Evolutionary conservation across 2,797 vertebrate species (phyloP), one percentile per base, ranked within the genome.

Genomic region (Hemitrygon akajei): DNA sequence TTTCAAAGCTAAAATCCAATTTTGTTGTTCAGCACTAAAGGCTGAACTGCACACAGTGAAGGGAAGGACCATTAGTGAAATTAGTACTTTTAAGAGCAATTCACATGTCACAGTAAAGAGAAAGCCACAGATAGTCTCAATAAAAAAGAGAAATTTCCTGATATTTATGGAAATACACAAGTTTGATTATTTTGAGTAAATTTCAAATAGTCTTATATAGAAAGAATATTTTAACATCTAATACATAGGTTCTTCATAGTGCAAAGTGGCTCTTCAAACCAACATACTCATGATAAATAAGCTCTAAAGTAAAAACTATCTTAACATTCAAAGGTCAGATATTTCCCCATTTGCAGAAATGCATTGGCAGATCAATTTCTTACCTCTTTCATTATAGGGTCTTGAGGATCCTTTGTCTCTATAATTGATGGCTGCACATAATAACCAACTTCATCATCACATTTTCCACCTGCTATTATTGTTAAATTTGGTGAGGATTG

Each of bases 371-470:
- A 16, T 87, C 14, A 37, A 81, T 58, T 2, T 0, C 94, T 94
- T 94, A 98, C 98, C 98, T 99, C 98, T 0, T 94, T 96, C 98
- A 99, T 98, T 95, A 99, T 98, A 94, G 97, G 95, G 0, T 98
- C 98, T 94, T 56, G 96, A 0, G 98, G 98, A 95, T 98, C 97
- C 76, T 95, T 97, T 95, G 96, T 98, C 96, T 98, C 97, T 6
- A 99, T 94, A 30, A 99, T 98, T 93, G 98, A 98, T 0, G 98
- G 98, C 94, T 99, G 97, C 93, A 99, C 95, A 0, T 97, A 99
- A 95, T 98, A 99, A 0, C 98, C 98, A 1, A 97, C 96, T 0
- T 94, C 95, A 94, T 98, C 95, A 0, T 98, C 96, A 0, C 98
- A 99, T 80, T 95, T 95, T 0, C 98, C 98, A 0, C 98, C 98